Evolutionary conservation across 2,797 vertebrate species (phyloP), one percentile per base, ranked within the genome.

Genomic region (Denticeps clupeoides): DNA sequence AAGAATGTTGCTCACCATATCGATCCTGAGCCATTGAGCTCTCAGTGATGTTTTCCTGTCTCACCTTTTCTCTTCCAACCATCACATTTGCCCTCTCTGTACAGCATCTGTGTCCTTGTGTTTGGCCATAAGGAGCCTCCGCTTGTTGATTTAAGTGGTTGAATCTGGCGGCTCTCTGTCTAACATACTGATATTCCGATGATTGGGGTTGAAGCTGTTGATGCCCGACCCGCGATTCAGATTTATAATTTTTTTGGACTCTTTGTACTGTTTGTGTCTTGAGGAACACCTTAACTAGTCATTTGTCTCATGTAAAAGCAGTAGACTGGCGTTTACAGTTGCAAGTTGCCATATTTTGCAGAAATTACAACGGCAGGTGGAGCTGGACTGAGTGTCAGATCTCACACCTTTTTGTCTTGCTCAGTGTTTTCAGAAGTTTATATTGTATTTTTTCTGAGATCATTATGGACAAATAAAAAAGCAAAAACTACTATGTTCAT

Each of bases 361-460:
- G 4, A 19, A 60, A 61, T 58, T 62, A 65, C 60, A 59, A 49
- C 57, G 56, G 59, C 59, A 71, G 71, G 67, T 51, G 62, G 55
- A 63, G 70, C 55, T 58, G 66, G 61, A 67, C 70, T 63, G 67
- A 66, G 60, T 9, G 41, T 59, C 70, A 66, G 25, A 50, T 43
- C 49, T 61, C 67, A 65, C 45, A 47, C 15, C 70, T 55, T 63
- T 60, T 57, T 55, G 59, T 72, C 69, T 71, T 67, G 62, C 70
- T 75, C 63, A 60, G 73, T 77, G 70, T 62, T 65, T 77, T 78
- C 74, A 75, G 63, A 81, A 63, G 63, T 80, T 82, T 84, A 82
- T 81, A 78, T 79, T 83, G 79, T 83, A 74, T 53, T 62, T 61
- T 61, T 55, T 65, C 55, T 60, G 75, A 76, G 65, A 67, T 75